Evolutionary conservation across 2,888 invertebrate genomes (phyloP), one percentile per base, ranked within the genome.

Genomic region (Apodemia hepburni): DNA sequence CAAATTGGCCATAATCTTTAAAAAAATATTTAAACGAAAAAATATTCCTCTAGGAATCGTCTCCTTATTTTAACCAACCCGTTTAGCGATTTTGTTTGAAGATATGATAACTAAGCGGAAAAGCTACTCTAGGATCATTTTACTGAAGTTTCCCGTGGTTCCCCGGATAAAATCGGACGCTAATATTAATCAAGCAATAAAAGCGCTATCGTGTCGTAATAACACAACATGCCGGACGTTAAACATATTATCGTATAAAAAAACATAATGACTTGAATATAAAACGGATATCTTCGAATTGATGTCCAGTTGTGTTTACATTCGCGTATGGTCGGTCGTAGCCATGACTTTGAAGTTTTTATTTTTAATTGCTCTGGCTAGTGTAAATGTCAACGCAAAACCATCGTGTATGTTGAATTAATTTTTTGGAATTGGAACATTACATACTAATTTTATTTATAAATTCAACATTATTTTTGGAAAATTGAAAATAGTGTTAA

Each of bases 271-370:
- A 63, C 59, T 61, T 77, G 75, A 76, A 81, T 83, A 85, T 84
- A 87, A 78, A 82, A 81, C 84, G 82, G 85, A 80, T 78, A 75
- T 77, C 70, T 62, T 65, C 65, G 62, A 63, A 65, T 61, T 61
- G 64, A 62, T 66, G 71, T 67, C 73, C 75, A 76, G 76, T 75
- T 73, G 77, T 76, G 74, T 76, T 78, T 71, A 69, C 66, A 66
- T 70, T 66, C 79, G 76, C 78, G 77, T 72, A 78, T 77, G 75
- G 78, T 80, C 82, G 80, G 79, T 77, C 76, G 79, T 82, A 85
- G 82, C 84, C 80, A 85, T 89, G 89, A 82, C 83, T 81, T 81
- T 84, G 72, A 84, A 80, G 81, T 78, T 77, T 73, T 70, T 84
- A 62, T 65, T 75, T 69, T 75, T 76, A 74, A 70, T 87, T 60